Evolutionary conservation across 2,113 vertebrate genomes (phyloP), one percentile per base, ranked within the genome.

Genomic region (Cyprinus carpio): DNA sequence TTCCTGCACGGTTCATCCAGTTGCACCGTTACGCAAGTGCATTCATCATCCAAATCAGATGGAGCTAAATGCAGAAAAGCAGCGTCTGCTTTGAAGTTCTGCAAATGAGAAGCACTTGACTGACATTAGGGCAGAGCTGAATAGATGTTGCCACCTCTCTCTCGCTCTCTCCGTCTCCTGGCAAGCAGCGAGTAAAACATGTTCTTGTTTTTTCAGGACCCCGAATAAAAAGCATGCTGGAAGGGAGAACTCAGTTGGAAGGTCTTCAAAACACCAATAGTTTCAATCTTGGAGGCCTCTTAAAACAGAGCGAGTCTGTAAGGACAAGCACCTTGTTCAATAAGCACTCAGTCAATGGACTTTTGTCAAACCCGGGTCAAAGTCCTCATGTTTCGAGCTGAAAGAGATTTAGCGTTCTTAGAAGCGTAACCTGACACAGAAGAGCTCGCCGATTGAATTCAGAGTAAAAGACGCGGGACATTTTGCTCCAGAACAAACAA

Each of bases 101-200:
- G 78, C 58, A 81, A 86, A 81, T 80, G 40, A 82, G 69, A 86
- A 86, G 85, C 79, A 81, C 85, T 75, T 86, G 85, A 82, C 54
- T 86, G 69, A 75, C 79, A 81, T 81, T 86, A 85, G 43, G 27
- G 25, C 27, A 75, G 25, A 62, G 77, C 60, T 40, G 75, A 84
- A 84, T 78, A 79, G 58, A 71, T 54, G 54, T 40, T 85, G 64
- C 37, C 77, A 79, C 49, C 31, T 60, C 46, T 82, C 58, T 81
- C 58, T 81, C 37, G 7, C 58, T 46, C 78, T 18, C 27, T 71
- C 81, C 0, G 27, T 54, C 72, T 58, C 49, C 75, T 85, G 75
- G 46, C 84, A 85, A 25, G 65, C 46, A 79, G 31, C 1, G 16
- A 56, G 27, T 25, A 56, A 46, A 82, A 25, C 27, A 31, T 54